A percentile compares a stretch with the other conserved stretches of the same genome.
These are phyloP conservation scores for Calidris pugnax DNA, from an alignment of 2,113 vertebrate genomes.

Conservation along the genomic window DNA sequence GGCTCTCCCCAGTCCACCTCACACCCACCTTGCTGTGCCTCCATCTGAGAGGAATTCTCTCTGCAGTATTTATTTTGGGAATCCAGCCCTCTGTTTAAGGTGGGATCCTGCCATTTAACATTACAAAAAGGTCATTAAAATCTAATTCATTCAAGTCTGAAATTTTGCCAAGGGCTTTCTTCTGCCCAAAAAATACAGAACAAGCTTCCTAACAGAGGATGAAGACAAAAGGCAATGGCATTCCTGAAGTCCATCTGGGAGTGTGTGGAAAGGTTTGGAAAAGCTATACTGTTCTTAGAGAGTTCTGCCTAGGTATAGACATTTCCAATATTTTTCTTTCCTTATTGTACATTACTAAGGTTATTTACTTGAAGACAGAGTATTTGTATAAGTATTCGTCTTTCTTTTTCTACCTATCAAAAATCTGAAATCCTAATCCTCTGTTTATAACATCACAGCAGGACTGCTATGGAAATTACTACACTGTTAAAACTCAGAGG, in stretches of 20 bases:
- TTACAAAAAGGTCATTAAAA: background rate
- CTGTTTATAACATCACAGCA: slow-evolving; percentile 31
- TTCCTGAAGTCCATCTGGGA: slow-evolving; percentile 14
- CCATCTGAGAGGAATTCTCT: background rate
- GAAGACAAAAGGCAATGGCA: background rate
- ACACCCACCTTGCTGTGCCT: background rate
- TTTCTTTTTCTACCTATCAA: slow-evolving; percentile 9
- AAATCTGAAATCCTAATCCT: slow-evolving; percentile 16
- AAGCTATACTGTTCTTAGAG: background rate
- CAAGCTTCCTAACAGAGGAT: background rate
- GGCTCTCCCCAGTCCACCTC: background rate
- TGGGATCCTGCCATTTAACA: background rate
- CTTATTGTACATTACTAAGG: background rate
- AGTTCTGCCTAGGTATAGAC: background rate
- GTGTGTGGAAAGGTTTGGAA: background rate
- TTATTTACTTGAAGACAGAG: slow-evolving; percentile 5
- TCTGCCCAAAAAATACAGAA: background rate
- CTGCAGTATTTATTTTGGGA: background rate
- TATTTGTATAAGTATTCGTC: slow-evolving; percentile 39
- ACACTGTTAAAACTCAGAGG: background rate
- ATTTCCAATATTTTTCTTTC: slow-evolving; percentile 25
- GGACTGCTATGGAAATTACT: slow-evolving; percentile 46
- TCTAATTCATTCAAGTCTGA: background rate
- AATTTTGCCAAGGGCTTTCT: background rate
- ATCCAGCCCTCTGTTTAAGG: background rate